Evolutionary conservation across 2,113 vertebrate species (phyloP).

Genomic region (Pogona vitticeps): DNA sequence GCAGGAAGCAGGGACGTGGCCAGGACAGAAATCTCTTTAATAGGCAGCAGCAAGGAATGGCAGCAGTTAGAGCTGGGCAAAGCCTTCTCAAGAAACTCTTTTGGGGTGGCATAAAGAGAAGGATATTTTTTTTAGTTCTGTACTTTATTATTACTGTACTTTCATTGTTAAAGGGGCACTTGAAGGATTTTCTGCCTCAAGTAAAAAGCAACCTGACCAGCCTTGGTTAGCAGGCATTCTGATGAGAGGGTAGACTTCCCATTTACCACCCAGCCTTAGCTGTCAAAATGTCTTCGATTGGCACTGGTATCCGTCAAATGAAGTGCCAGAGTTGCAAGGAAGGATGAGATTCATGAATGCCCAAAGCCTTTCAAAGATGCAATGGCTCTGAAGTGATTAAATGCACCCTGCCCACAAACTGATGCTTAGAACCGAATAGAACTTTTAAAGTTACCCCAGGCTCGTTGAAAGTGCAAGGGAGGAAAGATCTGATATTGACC

Average conservation of each 20-base stretch:
- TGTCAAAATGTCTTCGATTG: background rate
- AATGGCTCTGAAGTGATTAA: background rate
- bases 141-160: background rate
- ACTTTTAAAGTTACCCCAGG: background rate
- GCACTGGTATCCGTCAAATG: background rate
- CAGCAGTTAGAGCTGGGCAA: too few species aligned
- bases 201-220: background rate
- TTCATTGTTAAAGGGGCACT: background rate
- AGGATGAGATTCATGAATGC: background rate
- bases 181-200: background rate
- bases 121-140: background rate
- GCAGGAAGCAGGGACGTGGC: background rate
- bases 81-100: background rate
- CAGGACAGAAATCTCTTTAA: background rate
- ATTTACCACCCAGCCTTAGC: background rate
- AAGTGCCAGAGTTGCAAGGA: background rate
- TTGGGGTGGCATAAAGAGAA: background rate
- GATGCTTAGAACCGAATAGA: background rate
- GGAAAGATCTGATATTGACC: background rate
- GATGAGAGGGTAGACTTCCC: background rate
- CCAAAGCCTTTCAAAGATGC: background rate
- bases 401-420: background rate
- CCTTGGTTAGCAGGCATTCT: background rate
- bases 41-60: background rate
- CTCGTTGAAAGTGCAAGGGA: background rate